Conservation (phyloP, 2,888 invertebrate species). For the Hydraecia micacea region DNA sequence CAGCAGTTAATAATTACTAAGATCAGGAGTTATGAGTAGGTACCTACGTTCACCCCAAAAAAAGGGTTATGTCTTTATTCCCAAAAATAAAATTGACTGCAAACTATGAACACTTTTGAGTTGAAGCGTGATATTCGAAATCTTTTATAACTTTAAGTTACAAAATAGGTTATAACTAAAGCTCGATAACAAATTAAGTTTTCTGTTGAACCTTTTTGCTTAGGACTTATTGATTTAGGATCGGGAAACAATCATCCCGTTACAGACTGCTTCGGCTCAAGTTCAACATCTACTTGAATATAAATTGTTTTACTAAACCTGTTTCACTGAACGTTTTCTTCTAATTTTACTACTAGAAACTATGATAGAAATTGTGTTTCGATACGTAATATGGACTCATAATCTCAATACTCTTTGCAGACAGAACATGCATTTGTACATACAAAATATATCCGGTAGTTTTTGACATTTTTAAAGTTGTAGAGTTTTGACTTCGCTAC, state of each 20-base stretch:
- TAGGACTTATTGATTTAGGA: constrained; percentile 24
- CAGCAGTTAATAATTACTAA: neutral
- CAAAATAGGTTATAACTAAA: neutral
- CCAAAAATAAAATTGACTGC: neutral
- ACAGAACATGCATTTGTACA: too few relatives aligned
- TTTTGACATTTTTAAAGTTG: too few relatives aligned
- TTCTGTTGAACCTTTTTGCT: neutral
- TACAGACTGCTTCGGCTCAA: neutral
- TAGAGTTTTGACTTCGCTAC: too few relatives aligned
- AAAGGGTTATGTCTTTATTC: neutral
- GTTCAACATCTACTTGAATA: neutral
- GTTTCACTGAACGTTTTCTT: too few relatives aligned
- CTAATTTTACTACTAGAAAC: too few relatives aligned
- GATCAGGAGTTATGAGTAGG: neutral
- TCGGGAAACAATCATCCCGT: neutral
- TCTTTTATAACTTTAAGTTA: neutral
- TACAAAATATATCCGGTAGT: too few relatives aligned
- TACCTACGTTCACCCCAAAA: neutral
- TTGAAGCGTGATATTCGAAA: neutral
- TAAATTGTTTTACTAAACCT: neutral
- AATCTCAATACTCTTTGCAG: too few relatives aligned
- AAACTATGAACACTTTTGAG: neutral
- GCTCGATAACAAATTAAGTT: neutral
- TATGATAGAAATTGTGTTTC: too few relatives aligned
- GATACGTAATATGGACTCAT: too few relatives aligned